Base-by-base conservation (phyloP, 92 coral and sea anemone genomes). In the Siderastrea siderea region DNA sequence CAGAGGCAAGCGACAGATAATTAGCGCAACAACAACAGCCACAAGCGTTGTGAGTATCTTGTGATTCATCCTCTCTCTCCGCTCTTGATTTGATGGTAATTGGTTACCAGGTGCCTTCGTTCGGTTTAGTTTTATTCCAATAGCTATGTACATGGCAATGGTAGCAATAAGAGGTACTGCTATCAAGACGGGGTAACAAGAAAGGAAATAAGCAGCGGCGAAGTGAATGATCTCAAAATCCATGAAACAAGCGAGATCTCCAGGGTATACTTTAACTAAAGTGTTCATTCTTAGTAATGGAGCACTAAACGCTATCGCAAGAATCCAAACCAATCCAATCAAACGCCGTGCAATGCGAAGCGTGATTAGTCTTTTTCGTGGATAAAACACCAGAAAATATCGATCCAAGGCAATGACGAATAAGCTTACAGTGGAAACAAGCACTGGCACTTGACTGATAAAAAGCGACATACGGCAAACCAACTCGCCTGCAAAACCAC, bases 321-420 rank as follows among this genome's bases (percentile, higher is more conserved):
- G 54, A 53, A 71, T 17, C 96, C 96, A 93, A 14, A 68, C 81
- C 8, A 63, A 65, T 9, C 51, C 73, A 47, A 95, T 91, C 8
- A 71, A 5, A 6, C 57, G 76, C 12, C 81, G 75, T 7, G 95
- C 90, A 5, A 61, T 48, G 6, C 55, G 83, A 13, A 81, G 65
- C 0, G 91, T 91, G 3, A 93, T 72, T 5, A 90, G 43, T 48
- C 82, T 86, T 75, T 86, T 88, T 38, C 75, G 60, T 45, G 96
- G 98, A 52, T 69, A 88, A 82, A 88, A 95, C 47, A 95, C 96
- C 49, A 93, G 84, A 44, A 95, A 64, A 68, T 71, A 93, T 10
- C 98, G 90, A 48, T 95, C 98, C 77, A 95, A 63, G 1, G 96
- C 94, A 15, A 91, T 88, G 26, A 84, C 88, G 2, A 87, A 68